These are phyloP conservation scores for Myrmecobius fasciatus DNA, from an alignment of 2,113 vertebrate genomes.

Conservation along the genomic window DNA sequence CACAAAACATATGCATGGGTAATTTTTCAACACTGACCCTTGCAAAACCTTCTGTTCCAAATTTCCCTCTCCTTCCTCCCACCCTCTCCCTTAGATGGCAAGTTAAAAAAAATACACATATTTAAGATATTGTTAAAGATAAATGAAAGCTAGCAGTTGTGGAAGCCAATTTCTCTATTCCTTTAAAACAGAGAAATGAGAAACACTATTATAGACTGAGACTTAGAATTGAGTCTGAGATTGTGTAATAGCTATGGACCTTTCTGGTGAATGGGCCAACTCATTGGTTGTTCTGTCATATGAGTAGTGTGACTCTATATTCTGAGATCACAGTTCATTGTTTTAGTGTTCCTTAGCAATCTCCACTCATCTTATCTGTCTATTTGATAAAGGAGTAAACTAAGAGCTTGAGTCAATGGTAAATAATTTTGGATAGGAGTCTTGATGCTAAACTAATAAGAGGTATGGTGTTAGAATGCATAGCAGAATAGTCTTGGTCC, in stretches of 20 bases:
- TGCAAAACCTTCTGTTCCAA: no score
- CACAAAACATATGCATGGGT: no score
- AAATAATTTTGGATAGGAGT: background rate
- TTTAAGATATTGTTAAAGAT: background rate
- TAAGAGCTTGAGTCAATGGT: background rate
- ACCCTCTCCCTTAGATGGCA: no score
- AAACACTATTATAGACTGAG: background rate
- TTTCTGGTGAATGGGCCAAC: background rate
- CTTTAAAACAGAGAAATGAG: background rate
- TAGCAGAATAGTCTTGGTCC: background rate
- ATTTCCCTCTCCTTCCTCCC: no score
- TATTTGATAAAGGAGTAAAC: background rate
- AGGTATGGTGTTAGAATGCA: background rate
- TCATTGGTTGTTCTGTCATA: background rate
- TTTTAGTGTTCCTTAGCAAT: background rate
- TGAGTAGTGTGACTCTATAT: background rate
- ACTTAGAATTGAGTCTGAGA: background rate
- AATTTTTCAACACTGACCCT: no score
- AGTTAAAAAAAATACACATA: no score
- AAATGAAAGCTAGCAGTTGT: background rate
- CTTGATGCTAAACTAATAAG: background rate
- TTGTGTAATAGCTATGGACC: background rate
- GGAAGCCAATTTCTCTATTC: background rate
- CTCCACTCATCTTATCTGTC: background rate
- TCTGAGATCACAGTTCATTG: background rate